Evolutionary conservation across 2,888 invertebrate species (phyloP).

Genomic region (Pollenia labialis): DNA sequence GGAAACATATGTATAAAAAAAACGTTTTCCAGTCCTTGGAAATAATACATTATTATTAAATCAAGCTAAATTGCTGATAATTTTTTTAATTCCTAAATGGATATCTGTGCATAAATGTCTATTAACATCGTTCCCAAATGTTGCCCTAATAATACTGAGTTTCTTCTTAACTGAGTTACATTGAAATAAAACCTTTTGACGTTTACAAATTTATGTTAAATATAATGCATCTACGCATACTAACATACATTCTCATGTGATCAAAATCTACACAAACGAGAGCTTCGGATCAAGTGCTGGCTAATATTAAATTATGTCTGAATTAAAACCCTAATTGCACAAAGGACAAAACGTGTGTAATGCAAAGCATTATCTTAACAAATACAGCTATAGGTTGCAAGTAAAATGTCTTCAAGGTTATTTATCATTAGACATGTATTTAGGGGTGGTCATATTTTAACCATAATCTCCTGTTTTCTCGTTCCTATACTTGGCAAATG

Average conservation of each 20-base stretch:
- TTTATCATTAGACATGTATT: background rate
- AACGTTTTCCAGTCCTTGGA: no score
- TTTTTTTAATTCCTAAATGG: no score
- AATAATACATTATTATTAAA: no score
- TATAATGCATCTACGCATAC: background rate
- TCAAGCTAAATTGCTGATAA: no score
- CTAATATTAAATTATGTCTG: conserved; percentile 34
- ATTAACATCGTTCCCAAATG: no score
- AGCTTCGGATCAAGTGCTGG: background rate
- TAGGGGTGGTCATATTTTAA: conserved; percentile 6
- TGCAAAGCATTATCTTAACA: conserved; percentile 15
- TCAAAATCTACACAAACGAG: conserved; percentile 10
- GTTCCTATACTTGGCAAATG: conserved; percentile 15
- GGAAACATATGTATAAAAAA: no score
- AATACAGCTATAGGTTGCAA: background rate
- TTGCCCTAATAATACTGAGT: background rate
- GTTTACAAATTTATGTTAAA: conserved; percentile 12
- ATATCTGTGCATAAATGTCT: no score
- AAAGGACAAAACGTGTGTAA: conserved; percentile 25
- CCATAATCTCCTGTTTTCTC: conserved; percentile 14
- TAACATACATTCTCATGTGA: background rate
- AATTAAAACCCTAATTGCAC: conserved; percentile 35
- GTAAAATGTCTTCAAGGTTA: conserved; percentile 39
- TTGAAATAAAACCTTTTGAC: background rate
- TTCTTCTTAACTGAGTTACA: background rate